phyloP scores from a whole-genome alignment of 2,797 vertebrate species.

The Bradypodion pumilum region DNA sequence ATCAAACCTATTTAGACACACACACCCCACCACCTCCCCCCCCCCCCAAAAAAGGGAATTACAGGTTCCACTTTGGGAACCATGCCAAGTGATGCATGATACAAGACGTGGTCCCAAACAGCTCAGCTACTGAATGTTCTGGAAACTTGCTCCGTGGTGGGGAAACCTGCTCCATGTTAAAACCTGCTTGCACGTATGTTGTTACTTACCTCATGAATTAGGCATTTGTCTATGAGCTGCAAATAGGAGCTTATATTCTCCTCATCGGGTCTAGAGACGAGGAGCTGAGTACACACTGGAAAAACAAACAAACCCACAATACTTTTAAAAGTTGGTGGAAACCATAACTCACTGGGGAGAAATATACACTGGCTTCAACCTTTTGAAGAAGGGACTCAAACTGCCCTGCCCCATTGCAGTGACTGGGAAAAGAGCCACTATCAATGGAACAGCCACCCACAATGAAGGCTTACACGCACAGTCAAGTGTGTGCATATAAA shows the following conservation, averaged over 20 bases:
- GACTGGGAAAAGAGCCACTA: not conserved
- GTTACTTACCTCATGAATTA: constrained; percentile 91
- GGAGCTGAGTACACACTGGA: constrained; percentile 96
- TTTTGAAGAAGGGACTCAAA: constrained; percentile 15
- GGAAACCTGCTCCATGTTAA: no score
- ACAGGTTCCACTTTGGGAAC: no score
- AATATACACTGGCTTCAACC: not conserved
- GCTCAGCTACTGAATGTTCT: no score
- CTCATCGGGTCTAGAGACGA: constrained; percentile 95
- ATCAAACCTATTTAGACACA: no score
- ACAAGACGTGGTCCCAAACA: no score
- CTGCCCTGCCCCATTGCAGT: constrained; percentile 7
- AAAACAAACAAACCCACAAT: constrained; percentile 24
- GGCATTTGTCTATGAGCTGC: constrained; percentile 97
- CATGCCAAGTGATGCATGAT: no score
- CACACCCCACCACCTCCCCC: no score
- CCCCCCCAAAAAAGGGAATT: no score
- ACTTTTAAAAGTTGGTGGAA: not conserved
- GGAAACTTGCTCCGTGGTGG: no score
- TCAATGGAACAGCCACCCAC: not conserved
- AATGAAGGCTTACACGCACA: constrained; percentile 21
- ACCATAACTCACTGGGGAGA: no score
- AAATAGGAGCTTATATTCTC: constrained; percentile 98
- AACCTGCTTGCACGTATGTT: not conserved
- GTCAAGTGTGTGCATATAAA: no score